phyloP scores from a whole-genome alignment of 2,888 invertebrate species.

The Pardosa pseudoannulata region DNA sequence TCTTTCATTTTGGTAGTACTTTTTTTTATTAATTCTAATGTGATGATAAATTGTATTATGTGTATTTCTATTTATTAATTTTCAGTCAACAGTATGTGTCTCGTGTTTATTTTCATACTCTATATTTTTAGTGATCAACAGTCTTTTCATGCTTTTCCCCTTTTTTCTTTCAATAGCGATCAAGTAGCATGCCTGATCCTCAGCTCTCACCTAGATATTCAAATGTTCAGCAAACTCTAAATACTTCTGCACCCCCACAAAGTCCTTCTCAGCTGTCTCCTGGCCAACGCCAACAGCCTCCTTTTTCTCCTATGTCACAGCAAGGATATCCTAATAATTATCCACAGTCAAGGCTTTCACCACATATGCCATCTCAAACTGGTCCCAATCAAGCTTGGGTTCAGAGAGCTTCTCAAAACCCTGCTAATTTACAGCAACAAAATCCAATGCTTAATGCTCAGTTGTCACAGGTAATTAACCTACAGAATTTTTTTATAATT shows the following conservation, averaged over 20 bases:
- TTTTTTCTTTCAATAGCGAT: too few relatives aligned
- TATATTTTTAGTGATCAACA: too few relatives aligned
- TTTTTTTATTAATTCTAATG: too few relatives aligned
- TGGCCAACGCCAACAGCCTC: constrained; percentile 61
- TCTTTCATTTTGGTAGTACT: too few relatives aligned
- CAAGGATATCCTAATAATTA: constrained; percentile 52
- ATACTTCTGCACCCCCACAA: constrained; percentile 44
- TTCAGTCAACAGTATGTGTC: too few relatives aligned
- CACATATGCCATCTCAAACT: constrained; percentile 66
- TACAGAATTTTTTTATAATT: too few relatives aligned
- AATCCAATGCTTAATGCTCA: constrained; percentile 94
- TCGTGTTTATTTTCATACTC: too few relatives aligned
- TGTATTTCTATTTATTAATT: too few relatives aligned
- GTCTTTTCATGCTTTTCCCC: too few relatives aligned
- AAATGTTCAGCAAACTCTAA: constrained; percentile 41
- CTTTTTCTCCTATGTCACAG: constrained; percentile 57
- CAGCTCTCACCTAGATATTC: constrained; percentile 83
- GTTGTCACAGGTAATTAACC: constrained; percentile 82
- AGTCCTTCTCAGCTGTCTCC: constrained; percentile 67
- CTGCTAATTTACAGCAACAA: constrained; percentile 79
- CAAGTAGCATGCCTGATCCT: constrained; percentile 80
- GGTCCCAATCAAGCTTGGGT: constrained; percentile 52
- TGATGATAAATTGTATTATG: too few relatives aligned
- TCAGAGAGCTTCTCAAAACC: constrained; percentile 53
- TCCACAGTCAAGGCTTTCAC: constrained; percentile 51